Percentiles rank a stretch among this genome's conserved stretches.
Evolutionary conservation across 2,888 invertebrate species (phyloP).

Genomic region (Sussaba pulchella): DNA sequence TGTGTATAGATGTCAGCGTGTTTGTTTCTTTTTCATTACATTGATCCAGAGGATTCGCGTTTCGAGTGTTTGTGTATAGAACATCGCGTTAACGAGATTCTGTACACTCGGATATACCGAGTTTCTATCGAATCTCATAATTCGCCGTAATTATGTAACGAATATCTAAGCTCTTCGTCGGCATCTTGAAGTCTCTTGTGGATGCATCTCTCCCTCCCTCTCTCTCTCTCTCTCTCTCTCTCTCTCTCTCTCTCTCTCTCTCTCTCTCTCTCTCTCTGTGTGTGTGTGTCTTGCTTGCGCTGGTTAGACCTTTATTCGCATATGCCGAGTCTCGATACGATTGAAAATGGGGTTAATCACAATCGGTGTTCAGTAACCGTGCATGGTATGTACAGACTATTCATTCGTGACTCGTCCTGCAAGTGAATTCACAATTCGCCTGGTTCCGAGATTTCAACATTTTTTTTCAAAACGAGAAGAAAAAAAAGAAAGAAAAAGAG

Average conservation of each 20-base stretch:
- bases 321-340: slow-evolving; percentile 5
- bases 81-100: slow-evolving; percentile 62
- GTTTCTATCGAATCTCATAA: slow-evolving; percentile 26
- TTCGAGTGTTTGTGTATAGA: slow-evolving; percentile 15
- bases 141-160: slow-evolving; percentile 56
- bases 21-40: slow-evolving; percentile 49
- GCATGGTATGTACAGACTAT: slow-evolving; percentile 56
- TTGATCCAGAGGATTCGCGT: slow-evolving; percentile 53
- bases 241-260: background rate
- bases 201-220: slow-evolving; percentile 40
- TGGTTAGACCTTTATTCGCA: background rate
- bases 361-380: slow-evolving; percentile 46
- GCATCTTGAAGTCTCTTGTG: slow-evolving; percentile 76
- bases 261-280: background rate
- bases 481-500: slow-evolving; percentile 1
- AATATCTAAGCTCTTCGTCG: slow-evolving; percentile 77
- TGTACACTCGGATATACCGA: slow-evolving; percentile 78
- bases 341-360: slow-evolving; percentile 23
- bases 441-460: slow-evolving; percentile 36
- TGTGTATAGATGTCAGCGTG: slow-evolving; percentile 63
- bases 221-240: no score
- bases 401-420: slow-evolving; percentile 42
- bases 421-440: slow-evolving; percentile 12
- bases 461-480: slow-evolving; percentile 23
- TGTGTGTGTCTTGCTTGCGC: background rate